phyloP scores from a whole-genome alignment of 2,113 vertebrate species.

The Coregonus clupeaformis region DNA sequence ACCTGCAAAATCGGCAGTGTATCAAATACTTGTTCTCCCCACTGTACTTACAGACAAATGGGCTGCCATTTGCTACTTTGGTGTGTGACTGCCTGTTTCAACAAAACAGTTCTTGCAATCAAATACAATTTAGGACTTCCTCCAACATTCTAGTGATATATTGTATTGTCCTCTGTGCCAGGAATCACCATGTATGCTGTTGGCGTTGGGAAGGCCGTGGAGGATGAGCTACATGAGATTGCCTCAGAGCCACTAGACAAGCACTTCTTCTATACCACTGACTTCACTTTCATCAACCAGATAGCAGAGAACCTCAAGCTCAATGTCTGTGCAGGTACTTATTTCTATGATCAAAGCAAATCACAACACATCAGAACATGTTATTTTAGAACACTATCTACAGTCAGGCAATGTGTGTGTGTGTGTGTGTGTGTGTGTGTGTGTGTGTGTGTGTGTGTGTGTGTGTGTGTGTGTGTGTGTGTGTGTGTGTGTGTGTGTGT shows the following conservation, averaged over 20 bases:
- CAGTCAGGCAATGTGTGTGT: background rate
- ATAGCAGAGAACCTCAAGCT: slow-evolving; percentile 92
- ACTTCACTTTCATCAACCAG: slow-evolving; percentile 89
- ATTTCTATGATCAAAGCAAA: background rate
- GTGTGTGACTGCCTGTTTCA: too few species aligned
- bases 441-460: too few species aligned
- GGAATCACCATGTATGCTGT: slow-evolving; percentile 96
- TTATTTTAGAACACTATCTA: slow-evolving; percentile 36
- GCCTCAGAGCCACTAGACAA: slow-evolving; percentile 89
- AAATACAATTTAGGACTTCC: background rate
- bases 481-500: too few species aligned
- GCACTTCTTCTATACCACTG: slow-evolving; percentile 90
- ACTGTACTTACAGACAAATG: too few species aligned
- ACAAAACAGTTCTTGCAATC: background rate
- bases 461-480: too few species aligned
- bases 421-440: too few species aligned
- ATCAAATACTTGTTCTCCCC: too few species aligned
- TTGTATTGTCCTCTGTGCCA: slow-evolving; percentile 47
- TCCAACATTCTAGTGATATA: background rate
- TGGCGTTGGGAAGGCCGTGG: slow-evolving; percentile 93
- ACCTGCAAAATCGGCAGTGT: too few species aligned
- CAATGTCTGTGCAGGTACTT: slow-evolving; percentile 90
- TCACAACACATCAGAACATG: background rate
- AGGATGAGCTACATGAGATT: slow-evolving; percentile 89
- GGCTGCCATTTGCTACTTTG: too few species aligned